These are phyloP conservation scores for Ovibos moschatus DNA, from an alignment of 2,113 vertebrate species.

Conservation along the genomic window DNA sequence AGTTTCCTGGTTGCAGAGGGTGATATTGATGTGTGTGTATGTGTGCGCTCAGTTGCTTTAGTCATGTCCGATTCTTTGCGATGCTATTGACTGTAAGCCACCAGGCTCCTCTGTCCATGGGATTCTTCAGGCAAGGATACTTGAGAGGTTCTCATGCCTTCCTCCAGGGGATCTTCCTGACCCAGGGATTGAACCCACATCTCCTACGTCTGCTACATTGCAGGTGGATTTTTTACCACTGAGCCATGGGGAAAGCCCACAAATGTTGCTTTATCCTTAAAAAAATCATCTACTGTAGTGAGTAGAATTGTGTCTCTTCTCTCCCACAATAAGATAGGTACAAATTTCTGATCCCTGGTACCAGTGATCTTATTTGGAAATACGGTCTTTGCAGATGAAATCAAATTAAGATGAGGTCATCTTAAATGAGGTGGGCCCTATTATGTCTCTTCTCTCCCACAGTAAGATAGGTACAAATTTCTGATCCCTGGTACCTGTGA, in stretches of 20 bases:
- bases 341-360: neutral
- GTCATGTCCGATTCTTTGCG: neutral
- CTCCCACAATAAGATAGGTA: neutral
- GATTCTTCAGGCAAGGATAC: neutral
- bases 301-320: neutral
- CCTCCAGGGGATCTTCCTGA: neutral
- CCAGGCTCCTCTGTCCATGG: neutral
- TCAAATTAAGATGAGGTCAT: neutral
- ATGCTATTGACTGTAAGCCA: neutral
- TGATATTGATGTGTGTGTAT: neutral
- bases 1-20: neutral
- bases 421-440: neutral
- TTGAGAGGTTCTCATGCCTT: neutral
- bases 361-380: neutral
- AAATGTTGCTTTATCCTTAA: neutral
- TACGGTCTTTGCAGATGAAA: constrained; percentile 5
- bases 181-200: neutral
- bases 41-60: neutral
- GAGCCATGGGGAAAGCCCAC: neutral
- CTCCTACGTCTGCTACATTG: neutral
- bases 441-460: neutral
- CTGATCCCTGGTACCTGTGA: neutral
- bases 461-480: neutral
- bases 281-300: neutral
- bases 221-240: neutral